Percentiles rank a stretch among this genome's conserved stretches.
These are phyloP conservation scores for Tapirus terrestris DNA, from an alignment of 2,113 vertebrate species.

Conservation along the genomic window DNA sequence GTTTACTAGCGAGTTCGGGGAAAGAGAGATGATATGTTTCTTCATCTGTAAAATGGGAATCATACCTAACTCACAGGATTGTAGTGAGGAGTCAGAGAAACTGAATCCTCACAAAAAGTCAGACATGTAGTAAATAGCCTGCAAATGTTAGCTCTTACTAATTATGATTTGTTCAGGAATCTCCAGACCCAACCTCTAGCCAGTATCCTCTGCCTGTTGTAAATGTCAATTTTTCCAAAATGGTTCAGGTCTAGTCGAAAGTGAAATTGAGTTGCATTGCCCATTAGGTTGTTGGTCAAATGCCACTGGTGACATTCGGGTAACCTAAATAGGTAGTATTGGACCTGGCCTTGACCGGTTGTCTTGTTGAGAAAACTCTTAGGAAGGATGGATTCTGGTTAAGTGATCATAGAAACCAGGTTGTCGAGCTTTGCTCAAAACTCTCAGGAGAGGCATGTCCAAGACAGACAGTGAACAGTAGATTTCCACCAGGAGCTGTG, in stretches of 20 bases:
- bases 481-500: background rate
- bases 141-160: rapidly evolving
- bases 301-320: no score
- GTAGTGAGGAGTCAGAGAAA: background rate
- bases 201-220: background rate
- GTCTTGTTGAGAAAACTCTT: background rate
- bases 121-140: rapidly evolving
- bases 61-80: background rate
- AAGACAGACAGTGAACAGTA: no score
- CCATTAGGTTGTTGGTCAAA: background rate
- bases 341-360: background rate
- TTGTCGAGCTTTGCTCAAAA: background rate
- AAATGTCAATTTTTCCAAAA: background rate
- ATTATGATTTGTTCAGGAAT: background rate
- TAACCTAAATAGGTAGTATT: background rate
- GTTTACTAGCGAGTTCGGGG: background rate
- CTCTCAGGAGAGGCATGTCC: background rate
- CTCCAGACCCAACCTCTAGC: background rate
- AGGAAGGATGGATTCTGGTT: background rate
- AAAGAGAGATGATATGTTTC: background rate
- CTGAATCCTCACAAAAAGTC: rapidly evolving
- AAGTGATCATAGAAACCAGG: no score
- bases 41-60: background rate
- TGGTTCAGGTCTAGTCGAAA: background rate
- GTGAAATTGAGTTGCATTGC: background rate